phyloP scores from a whole-genome alignment of 2,113 vertebrate genomes.

The Oncorhynchus kisutch region DNA sequence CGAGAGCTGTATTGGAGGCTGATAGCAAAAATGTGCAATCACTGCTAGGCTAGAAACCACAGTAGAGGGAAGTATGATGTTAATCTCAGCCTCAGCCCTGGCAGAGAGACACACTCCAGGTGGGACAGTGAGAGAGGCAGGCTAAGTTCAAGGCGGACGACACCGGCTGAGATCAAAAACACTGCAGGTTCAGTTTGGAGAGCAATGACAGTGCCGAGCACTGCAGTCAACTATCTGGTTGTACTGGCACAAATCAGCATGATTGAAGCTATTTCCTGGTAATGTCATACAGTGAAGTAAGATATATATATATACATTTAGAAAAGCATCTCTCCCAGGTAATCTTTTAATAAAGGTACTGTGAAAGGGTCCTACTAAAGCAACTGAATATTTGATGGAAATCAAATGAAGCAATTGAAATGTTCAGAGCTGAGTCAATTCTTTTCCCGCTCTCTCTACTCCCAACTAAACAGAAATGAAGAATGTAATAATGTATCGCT shows the following conservation, averaged over 20 bases:
- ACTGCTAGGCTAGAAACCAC: too few relatives aligned
- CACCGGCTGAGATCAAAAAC: not conserved
- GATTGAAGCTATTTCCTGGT: not conserved
- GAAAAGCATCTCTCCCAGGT: slow-evolving; percentile 15
- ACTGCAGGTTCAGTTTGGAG: not conserved
- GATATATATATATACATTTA: slow-evolving; percentile 19
- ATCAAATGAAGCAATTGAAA: slow-evolving; percentile 24
- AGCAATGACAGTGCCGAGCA: not conserved
- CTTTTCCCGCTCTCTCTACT: not conserved
- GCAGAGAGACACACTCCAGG: not conserved
- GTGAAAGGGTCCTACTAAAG: not conserved
- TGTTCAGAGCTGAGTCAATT: slow-evolving; percentile 20
- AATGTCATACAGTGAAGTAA: not conserved
- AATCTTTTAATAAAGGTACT: slow-evolving; percentile 29
- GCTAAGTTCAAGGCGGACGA: not conserved
- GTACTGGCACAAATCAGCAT: not conserved
- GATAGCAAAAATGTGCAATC: too few relatives aligned
- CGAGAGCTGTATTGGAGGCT: not conserved
- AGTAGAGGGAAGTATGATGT: too few relatives aligned
- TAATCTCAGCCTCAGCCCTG: too few relatives aligned
- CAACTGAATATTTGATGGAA: slow-evolving; percentile 26
- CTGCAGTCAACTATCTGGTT: too few relatives aligned
- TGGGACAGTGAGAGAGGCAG: not conserved
- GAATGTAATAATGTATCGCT: slow-evolving; percentile 25
- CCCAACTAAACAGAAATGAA: slow-evolving; percentile 27